Percentiles rank a stretch among this genome's conserved stretches.
Conservation (phyloP, 2,797 vertebrate genomes). For the Enteromius treurensis region DNA sequence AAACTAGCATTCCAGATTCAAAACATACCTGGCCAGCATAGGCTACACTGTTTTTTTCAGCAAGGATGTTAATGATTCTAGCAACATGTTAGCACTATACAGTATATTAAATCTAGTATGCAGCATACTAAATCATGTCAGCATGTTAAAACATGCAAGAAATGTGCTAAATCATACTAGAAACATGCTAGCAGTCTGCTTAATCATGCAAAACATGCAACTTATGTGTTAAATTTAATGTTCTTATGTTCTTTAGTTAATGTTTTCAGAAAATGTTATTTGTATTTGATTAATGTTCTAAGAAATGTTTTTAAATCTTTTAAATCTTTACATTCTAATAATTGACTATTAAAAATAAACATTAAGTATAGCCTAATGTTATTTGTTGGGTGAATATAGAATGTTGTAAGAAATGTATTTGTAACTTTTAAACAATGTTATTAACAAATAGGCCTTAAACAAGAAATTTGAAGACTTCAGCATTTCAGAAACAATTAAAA, state of each 20-base stretch:
- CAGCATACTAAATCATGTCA: not conserved
- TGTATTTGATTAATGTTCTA: not conserved
- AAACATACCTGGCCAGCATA: no score
- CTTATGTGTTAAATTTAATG: not conserved
- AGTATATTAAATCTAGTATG: not conserved
- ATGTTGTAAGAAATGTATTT: not conserved
- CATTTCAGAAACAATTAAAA: not conserved
- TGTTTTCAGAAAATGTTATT: not conserved
- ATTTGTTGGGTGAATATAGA: not conserved
- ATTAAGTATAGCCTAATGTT: not conserved
- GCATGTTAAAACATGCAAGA: no score
- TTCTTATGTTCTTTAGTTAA: not conserved
- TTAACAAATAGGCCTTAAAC: not conserved
- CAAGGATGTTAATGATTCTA: not conserved
- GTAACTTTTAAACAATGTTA: not conserved
- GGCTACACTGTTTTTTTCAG: no score
- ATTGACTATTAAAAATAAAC: not conserved
- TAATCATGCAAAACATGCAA: not conserved
- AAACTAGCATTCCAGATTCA: no score
- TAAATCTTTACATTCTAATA: not conserved
- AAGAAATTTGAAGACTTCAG: not conserved
- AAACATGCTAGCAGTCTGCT: not conserved
- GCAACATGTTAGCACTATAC: not conserved
- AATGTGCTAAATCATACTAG: no score
- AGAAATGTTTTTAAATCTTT: not conserved